Base-by-base conservation (phyloP, 2,888 invertebrate genomes). In the Sinelater perroti region DNA sequence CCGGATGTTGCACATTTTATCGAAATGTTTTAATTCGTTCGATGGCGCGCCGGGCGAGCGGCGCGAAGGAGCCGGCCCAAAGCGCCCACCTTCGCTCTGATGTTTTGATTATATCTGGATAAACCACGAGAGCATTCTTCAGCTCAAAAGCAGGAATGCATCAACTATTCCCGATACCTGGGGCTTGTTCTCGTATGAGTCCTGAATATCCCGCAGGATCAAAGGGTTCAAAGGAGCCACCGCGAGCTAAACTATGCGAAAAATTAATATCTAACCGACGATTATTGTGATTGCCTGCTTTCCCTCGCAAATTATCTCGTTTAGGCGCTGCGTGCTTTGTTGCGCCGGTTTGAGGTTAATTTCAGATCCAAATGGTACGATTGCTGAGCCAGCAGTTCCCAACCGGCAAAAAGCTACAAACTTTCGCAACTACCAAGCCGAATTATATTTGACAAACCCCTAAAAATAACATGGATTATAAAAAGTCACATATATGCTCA, bases 211-310 rank as follows among this genome's bases (percentile, higher is more conserved):
- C 61, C 53, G 57, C 58, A 54, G 64, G 63, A 67, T 67, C 66
- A 66, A 65, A 67, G 65, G 64, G 63, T 63, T 67, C 66, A 68
- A 69, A 67, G 67, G 67, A 66, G 60, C 62, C 62, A 66, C 70
- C 63, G 69, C 71, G 69, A 69, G 69, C 71, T 72, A 70, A 77
- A 77, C 76, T 77, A 77, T 77, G 76, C 74, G 75, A 77, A 77
- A 77, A 77, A 77, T 77, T 76, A 76, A 75, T 76, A 75, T 74
- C 73, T 74, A 69, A 70, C 73, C 69, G 69, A 66, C 68, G 72
- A 73, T 74, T 73, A 74, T 74, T 72, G 72, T 71, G 71, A 73
- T 74, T 71, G 50, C 47, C 49, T 49, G 46, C 47, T 57, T 47
- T 51, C 49, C 24, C 33, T 40, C 40, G 38, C 38, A 38, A 20